Percentiles rank a stretch among this genome's conserved stretches.
Conservation (phyloP, 2,888 invertebrate species). For the Mesopsocus fuscifrons region DNA sequence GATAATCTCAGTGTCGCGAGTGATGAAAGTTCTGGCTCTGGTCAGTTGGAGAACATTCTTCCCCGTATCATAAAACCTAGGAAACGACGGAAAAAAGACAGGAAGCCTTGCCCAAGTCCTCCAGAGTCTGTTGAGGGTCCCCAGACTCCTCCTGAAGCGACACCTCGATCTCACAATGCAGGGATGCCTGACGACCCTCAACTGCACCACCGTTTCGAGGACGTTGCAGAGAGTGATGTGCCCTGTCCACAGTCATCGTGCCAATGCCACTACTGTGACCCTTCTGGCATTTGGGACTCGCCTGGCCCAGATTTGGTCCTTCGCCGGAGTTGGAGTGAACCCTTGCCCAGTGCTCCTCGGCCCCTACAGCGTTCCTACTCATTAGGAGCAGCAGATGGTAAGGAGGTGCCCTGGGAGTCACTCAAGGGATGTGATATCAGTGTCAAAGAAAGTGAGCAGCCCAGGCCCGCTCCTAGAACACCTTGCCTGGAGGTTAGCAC, state of each 20-base stretch:
- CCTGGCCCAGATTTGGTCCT: constrained; percentile 23
- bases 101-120: constrained; percentile 38
- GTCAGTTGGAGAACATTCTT: constrained; percentile 50
- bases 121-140: constrained; percentile 13
- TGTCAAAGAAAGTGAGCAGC: neutral
- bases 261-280: constrained; percentile 59
- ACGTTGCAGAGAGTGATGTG: constrained; percentile 19
- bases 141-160: constrained; percentile 15
- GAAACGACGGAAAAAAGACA: constrained; percentile 75
- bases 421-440: constrained; percentile 2
- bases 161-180: neutral
- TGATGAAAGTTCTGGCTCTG: constrained; percentile 51
- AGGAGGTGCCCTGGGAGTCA: constrained; percentile 4
- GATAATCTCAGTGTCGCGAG: constrained; percentile 55
- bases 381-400: constrained; percentile 24
- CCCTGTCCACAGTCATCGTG: constrained; percentile 31
- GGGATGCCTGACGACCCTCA: constrained; percentile 19
- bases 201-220: constrained; percentile 26
- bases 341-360: constrained; percentile 25
- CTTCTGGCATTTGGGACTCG: constrained; percentile 50
- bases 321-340: constrained; percentile 43
- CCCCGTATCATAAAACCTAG: constrained; percentile 78
- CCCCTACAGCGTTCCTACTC: constrained; percentile 19
- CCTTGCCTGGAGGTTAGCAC: constrained; percentile 49
- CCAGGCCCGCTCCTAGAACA: constrained; percentile 15